phyloP scores from a whole-genome alignment of 2,888 invertebrate species.

The Scaptomyza tumidula region DNA sequence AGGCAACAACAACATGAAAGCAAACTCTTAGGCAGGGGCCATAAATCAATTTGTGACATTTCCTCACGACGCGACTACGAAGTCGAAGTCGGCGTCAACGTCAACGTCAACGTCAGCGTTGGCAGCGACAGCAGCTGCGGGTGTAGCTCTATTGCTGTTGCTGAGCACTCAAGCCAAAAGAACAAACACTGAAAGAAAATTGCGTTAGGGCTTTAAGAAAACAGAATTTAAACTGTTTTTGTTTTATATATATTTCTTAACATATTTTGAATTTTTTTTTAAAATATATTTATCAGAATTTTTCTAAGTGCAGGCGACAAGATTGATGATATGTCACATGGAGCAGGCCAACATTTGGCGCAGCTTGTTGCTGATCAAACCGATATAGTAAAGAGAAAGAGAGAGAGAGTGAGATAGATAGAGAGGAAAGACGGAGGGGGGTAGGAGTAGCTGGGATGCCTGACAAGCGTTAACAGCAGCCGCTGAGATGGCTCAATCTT shows the following conservation, averaged over 20 bases:
- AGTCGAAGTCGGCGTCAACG: conserved; percentile 25
- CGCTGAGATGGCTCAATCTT: conserved; percentile 71
- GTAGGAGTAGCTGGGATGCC: conserved; percentile 5
- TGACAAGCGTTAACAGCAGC: conserved; percentile 81
- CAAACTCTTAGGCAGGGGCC: conserved; percentile 52
- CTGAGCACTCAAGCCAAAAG: conserved; percentile 16
- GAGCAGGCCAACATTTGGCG: conserved; percentile 55
- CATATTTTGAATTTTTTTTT: too few relatives aligned
- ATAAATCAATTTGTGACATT: conserved; percentile 80
- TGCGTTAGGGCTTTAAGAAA: too few relatives aligned
- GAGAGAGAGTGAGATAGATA: neutral
- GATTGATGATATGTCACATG: conserved; percentile 77
- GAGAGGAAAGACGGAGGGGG: neutral
- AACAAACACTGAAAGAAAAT: conserved; percentile 17
- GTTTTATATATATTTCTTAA: too few relatives aligned
- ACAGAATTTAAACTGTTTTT: too few relatives aligned
- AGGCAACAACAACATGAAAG: conserved; percentile 35
- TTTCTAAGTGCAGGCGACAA: conserved; percentile 35
- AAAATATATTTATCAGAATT: neutral
- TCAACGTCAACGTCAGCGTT: conserved; percentile 15
- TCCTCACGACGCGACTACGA: conserved; percentile 70
- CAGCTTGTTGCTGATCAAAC: conserved; percentile 33
- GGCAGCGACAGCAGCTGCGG: conserved; percentile 46
- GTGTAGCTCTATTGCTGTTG: conserved; percentile 15
- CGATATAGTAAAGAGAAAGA: conserved; percentile 29